Evolutionary conservation across 1,140 invertebrate genomes (phyloP), one percentile per base, ranked within the genome.

Genomic region (Achatina immaculata): DNA sequence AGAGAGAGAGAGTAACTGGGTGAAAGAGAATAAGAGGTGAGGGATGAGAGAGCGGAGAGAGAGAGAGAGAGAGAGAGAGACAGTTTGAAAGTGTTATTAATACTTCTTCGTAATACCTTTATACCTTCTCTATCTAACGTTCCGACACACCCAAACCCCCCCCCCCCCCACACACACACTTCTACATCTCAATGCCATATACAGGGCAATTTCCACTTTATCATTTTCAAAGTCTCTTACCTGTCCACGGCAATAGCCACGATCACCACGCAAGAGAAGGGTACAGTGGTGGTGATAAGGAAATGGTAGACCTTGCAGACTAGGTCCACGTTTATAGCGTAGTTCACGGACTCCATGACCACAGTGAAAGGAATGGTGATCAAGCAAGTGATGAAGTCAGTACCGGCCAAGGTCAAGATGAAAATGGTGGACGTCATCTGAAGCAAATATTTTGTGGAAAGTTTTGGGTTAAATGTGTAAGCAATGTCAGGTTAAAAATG

Each of bases 281-380:
- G 87, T 24, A 89, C 82, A 34, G 82, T 88, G 55, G 87, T 85
- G 36, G 85, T 88, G 72, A 86, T 86, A 24, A 89, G 79, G 82
- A 89, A 88, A 42, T 85, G 80, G 66, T 86, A 88, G 42, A 86
- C n/a, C 79, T 88, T 89, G 80, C 88, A 89, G 73, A 88, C 36
- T 34, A 84, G 36, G 66, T 87, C 86, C 43, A 71, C 69, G 31
- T 77, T 74, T 0, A 83, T 34, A 11, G 51, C 24, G 55, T 76
- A 85, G 38, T 78, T 76, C 11, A 83, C 21, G 55, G 78, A 78
- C 65, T 87, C 85, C 55, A 88, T 83, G 82, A 58, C 58, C 34
- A 87, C 84, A 21, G 86, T 88, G 76, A 81, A 83, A 3, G 86
- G 86, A n/a, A 88, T 86, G 45, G 85, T 85, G n/a, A 88, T 62